Evolutionary conservation across 2,888 invertebrate species (phyloP).

Genomic region (Calameuta pallipes): DNA sequence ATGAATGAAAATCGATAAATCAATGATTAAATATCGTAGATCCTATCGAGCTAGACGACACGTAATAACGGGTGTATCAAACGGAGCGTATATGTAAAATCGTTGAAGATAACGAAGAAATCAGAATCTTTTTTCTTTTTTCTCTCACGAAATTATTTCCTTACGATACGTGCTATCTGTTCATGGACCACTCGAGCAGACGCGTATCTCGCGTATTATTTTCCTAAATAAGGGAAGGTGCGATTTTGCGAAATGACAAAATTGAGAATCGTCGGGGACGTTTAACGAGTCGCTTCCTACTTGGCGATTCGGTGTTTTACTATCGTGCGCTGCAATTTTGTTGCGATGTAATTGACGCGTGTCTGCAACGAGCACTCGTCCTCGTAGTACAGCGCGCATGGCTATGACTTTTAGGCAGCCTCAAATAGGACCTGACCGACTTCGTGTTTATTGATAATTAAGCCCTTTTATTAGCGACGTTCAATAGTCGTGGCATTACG

Average conservation of each 20-base stretch:
- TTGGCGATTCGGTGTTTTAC: conserved; percentile 30
- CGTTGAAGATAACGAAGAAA: not conserved
- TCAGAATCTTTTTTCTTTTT: not conserved
- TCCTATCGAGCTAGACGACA: not conserved
- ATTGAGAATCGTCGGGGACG: conserved; percentile 42
- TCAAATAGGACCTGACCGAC: not conserved
- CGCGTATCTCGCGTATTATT: not conserved
- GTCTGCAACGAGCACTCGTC: not conserved
- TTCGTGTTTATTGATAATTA: not conserved
- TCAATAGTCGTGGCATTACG: conserved; percentile 32
- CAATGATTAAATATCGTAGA: not conserved
- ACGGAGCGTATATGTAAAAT: not conserved
- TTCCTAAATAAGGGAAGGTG: conserved; percentile 5
- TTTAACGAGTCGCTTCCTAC: conserved; percentile 60
- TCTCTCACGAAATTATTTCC: not conserved
- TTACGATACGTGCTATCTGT: not conserved
- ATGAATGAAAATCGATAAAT: not conserved
- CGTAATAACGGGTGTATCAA: not conserved
- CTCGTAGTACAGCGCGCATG: not conserved
- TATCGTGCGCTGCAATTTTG: conserved; percentile 5
- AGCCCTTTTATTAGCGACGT: not conserved
- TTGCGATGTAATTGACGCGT: conserved; percentile 1
- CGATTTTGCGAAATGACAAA: conserved; percentile 40
- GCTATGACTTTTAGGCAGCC: not conserved
- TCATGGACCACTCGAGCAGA: not conserved